Evolutionary conservation across 2,888 invertebrate genomes (phyloP).

Genomic region (Heteropelma amictum): DNA sequence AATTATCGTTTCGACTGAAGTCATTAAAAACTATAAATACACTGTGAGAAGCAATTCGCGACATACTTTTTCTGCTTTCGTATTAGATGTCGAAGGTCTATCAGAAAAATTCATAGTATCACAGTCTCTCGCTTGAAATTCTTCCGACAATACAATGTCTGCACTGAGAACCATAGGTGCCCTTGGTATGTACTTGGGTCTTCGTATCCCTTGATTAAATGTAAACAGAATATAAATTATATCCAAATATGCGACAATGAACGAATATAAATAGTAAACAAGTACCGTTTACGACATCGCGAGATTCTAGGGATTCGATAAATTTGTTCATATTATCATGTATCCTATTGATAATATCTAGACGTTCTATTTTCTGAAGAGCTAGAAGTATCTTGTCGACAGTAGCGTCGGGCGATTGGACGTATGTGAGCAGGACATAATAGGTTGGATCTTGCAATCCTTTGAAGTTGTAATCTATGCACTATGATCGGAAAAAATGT

Average conservation of each 20-base stretch:
- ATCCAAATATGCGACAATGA: neutral
- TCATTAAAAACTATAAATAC: too few species aligned
- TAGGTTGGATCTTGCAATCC: constrained; percentile 79
- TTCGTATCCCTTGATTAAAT: constrained; percentile 38
- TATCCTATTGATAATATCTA: constrained; percentile 80
- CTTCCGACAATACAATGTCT: constrained; percentile 9
- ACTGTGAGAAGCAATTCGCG: too few species aligned
- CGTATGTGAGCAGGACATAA: constrained; percentile 79
- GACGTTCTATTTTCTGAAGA: constrained; percentile 79
- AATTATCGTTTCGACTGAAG: too few species aligned
- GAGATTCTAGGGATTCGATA: constrained; percentile 30
- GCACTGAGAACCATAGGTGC: constrained; percentile 67
- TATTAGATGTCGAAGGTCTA: neutral
- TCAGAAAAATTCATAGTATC: constrained; percentile 7
- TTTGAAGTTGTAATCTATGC: constrained; percentile 80
- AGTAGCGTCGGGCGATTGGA: constrained; percentile 80
- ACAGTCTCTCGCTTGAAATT: constrained; percentile 25
- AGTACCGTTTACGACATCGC: constrained; percentile 31
- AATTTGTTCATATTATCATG: constrained; percentile 69
- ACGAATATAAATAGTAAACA: neutral
- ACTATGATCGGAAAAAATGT: constrained; percentile 48
- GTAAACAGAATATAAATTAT: neutral
- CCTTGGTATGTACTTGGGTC: constrained; percentile 61
- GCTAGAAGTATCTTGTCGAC: constrained; percentile 80
- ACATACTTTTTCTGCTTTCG: neutral